These are phyloP conservation scores for Heliconius himera DNA, from an alignment of 1,140 invertebrate species.

Conservation along the genomic window DNA sequence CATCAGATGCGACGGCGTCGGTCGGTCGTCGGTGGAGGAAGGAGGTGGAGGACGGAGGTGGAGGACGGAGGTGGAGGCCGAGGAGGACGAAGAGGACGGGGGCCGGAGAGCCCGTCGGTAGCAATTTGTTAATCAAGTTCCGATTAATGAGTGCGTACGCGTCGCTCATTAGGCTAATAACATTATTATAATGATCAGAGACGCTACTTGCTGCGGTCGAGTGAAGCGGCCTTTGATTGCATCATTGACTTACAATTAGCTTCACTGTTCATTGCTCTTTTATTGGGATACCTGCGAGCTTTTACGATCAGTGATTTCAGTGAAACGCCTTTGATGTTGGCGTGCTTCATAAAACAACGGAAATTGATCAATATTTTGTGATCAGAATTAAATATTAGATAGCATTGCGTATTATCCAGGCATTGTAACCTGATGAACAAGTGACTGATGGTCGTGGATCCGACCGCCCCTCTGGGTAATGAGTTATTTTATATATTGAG, in stretches of 20 bases:
- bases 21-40: neutral
- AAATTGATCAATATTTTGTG: constrained; percentile 1
- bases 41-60: neutral
- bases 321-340: neutral
- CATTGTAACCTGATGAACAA: no score
- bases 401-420: neutral
- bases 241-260: neutral
- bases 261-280: neutral
- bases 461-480: no score
- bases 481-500: no score
- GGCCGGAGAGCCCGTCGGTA: neutral
- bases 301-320: neutral
- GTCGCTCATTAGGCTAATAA: constrained; percentile 27
- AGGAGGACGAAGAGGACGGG: neutral
- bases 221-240: neutral
- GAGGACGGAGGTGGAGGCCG: neutral
- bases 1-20: constrained; percentile 16
- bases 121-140: constrained; percentile 30
- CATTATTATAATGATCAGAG: constrained; percentile 22
- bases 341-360: neutral
- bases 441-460: no score
- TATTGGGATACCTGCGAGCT: neutral
- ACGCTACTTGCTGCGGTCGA: constrained; percentile 4
- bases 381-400: neutral
- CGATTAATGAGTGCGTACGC: constrained; percentile 22